phyloP scores from a whole-genome alignment of 2,888 invertebrate species.

The Pyrgus malvae region DNA sequence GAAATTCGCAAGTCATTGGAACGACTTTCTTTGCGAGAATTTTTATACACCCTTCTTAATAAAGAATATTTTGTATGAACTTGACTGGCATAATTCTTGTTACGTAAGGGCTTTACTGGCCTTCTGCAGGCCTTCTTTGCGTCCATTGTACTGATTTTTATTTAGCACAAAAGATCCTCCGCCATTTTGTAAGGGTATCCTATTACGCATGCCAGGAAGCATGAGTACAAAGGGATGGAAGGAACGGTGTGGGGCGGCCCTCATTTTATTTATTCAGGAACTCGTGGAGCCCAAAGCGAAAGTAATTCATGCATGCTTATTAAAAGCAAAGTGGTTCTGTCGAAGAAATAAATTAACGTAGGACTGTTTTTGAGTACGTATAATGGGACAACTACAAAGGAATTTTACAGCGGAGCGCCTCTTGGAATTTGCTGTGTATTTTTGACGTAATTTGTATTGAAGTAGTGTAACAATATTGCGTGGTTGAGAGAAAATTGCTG shows the following conservation, averaged over 20 bases:
- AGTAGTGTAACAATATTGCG: constrained; percentile 1
- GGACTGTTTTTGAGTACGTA: constrained; percentile 22
- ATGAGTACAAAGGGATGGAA: constrained; percentile 66
- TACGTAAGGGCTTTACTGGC: constrained; percentile 30
- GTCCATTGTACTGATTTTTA: constrained; percentile 62
- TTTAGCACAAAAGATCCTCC: constrained; percentile 63
- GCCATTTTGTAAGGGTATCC: constrained; percentile 66
- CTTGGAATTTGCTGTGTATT: constrained; percentile 9
- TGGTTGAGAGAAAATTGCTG: not conserved
- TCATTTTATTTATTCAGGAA: constrained; percentile 75
- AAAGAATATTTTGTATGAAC: constrained; percentile 6
- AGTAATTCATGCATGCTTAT: constrained; percentile 75
- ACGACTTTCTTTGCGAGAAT: not conserved
- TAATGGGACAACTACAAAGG: constrained; percentile 12
- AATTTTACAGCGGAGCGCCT: constrained; percentile 1
- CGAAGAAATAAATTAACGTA: constrained; percentile 53
- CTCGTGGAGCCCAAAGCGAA: constrained; percentile 53
- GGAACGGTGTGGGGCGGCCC: constrained; percentile 63
- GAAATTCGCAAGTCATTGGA: not conserved
- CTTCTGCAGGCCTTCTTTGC: constrained; percentile 34
- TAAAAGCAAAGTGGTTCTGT: constrained; percentile 63
- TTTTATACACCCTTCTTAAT: not conserved
- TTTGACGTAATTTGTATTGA: constrained; percentile 1
- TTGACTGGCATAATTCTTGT: constrained; percentile 19
- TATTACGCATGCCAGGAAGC: constrained; percentile 72